Conservation (phyloP, 2,797 vertebrate species). For the Morelia viridis region DNA sequence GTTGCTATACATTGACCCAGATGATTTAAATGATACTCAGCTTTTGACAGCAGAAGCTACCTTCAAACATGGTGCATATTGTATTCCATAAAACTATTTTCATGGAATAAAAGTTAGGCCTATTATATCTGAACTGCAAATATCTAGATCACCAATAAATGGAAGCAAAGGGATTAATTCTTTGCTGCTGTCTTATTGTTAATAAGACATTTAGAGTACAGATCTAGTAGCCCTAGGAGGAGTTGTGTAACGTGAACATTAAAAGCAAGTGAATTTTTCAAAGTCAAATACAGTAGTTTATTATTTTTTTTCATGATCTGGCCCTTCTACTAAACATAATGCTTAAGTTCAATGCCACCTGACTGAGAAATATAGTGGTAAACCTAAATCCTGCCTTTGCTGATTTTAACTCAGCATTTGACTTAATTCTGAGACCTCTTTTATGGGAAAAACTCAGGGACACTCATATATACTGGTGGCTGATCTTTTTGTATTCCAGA, state of each 20-base stretch:
- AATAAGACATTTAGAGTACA: background rate
- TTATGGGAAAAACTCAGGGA: background rate
- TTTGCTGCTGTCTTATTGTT: background rate
- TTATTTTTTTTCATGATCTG: background rate
- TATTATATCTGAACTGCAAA: background rate
- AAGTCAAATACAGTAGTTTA: background rate
- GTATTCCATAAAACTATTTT: background rate
- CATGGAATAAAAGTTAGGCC: background rate
- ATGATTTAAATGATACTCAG: no score
- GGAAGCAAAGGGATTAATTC: background rate
- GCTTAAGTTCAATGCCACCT: background rate
- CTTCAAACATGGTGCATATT: no score
- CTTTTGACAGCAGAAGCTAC: background rate
- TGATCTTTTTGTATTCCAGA: background rate
- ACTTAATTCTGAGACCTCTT: background rate
- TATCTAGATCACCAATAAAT: background rate
- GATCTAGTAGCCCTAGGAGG: background rate
- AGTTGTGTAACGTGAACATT: background rate
- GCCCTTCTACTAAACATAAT: background rate
- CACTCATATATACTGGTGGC: background rate
- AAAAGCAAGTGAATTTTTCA: background rate
- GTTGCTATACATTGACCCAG: background rate
- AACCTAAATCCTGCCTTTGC: background rate
- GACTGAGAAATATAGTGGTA: background rate
- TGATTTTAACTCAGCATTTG: background rate